Percentiles rank a stretch among this genome's conserved stretches.
These are phyloP conservation scores for Bursaphelenchus okinawaensis DNA, from an alignment of 2,888 invertebrate genomes.

Conservation along the genomic window DNA sequence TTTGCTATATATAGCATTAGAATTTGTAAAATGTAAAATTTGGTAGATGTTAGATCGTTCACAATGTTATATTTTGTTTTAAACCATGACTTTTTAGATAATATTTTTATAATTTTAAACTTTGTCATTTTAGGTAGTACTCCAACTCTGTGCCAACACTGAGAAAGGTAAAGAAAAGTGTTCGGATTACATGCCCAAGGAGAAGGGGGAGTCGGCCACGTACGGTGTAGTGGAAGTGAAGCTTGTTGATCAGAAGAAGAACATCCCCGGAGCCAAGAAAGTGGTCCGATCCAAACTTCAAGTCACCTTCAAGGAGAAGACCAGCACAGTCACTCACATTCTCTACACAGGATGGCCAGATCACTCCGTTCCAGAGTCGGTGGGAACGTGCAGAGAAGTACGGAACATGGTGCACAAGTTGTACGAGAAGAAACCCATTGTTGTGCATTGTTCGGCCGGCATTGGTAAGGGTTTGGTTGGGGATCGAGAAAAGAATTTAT, in stretches of 20 bases:
- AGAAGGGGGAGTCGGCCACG: conserved; percentile 9
- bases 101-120: too few relatives aligned
- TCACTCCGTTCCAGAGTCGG: conserved; percentile 24
- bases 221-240: conserved; percentile 21
- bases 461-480: conserved; percentile 24
- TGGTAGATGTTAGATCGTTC: too few relatives aligned
- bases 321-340: conserved; percentile 8
- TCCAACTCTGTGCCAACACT: conserved; percentile 23
- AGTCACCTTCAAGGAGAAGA: conserved; percentile 10
- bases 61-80: too few relatives aligned
- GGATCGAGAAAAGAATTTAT: too few relatives aligned
- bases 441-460: conserved; percentile 28
- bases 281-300: conserved; percentile 23
- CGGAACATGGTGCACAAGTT: conserved; percentile 18
- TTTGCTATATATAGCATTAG: too few relatives aligned
- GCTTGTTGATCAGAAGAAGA: conserved; percentile 9
- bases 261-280: conserved; percentile 23
- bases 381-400: conserved; percentile 15
- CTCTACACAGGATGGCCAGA: conserved; percentile 31
- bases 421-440: conserved; percentile 23
- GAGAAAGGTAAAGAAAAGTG: conserved; percentile 29
- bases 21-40: too few relatives aligned
- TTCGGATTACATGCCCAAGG: conserved; percentile 15
- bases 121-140: conserved; percentile 17
- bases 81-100: too few relatives aligned